Evolutionary conservation across 2,888 invertebrate species (phyloP).

Genomic region (Apoderus coryli): DNA sequence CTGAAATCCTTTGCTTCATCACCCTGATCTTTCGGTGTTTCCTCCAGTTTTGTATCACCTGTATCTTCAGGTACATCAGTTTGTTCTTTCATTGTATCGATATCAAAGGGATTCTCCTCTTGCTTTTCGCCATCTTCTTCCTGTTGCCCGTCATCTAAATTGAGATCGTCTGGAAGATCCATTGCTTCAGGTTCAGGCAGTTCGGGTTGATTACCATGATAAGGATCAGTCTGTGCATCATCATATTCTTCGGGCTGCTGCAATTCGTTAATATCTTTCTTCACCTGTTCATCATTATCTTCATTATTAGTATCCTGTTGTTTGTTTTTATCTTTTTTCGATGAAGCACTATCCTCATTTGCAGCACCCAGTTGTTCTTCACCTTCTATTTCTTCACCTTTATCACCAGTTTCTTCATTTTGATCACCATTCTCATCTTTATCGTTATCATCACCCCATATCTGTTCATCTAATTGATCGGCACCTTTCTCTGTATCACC

Average conservation of each 20-base stretch:
- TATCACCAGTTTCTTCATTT: conserved; percentile 32
- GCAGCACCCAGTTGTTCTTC: conserved; percentile 67
- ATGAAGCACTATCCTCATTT: conserved; percentile 40
- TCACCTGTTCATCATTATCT: conserved; percentile 35
- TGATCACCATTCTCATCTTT: conserved; percentile 41
- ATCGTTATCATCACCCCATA: conserved; percentile 71
- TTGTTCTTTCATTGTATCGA: conserved; percentile 60
- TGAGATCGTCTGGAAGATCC: conserved; percentile 76
- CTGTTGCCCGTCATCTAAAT: conserved; percentile 54
- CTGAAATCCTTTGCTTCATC: conserved; percentile 27
- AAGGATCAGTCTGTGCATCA: conserved; percentile 70
- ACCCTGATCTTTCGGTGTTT: conserved; percentile 22
- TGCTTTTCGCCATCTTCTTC: conserved; percentile 45
- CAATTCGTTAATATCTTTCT: conserved; percentile 65
- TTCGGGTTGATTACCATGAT: conserved; percentile 64
- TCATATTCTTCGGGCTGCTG: conserved; percentile 66
- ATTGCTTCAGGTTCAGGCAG: conserved; percentile 73
- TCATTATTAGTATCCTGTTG: conserved; percentile 39
- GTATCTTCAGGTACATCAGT: conserved; percentile 28
- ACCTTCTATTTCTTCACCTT: conserved; percentile 45
- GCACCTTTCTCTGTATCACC: conserved; percentile 84
- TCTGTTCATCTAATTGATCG: conserved; percentile 64
- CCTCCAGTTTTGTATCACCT: conserved; percentile 29
- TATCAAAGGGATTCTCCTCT: conserved; percentile 74
- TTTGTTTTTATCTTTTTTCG: conserved; percentile 29